A percentile compares a stretch with the other conserved stretches of the same genome.
phyloP scores from a whole-genome alignment of 2,113 vertebrate species.

The Malurus alboscapulatus region DNA sequence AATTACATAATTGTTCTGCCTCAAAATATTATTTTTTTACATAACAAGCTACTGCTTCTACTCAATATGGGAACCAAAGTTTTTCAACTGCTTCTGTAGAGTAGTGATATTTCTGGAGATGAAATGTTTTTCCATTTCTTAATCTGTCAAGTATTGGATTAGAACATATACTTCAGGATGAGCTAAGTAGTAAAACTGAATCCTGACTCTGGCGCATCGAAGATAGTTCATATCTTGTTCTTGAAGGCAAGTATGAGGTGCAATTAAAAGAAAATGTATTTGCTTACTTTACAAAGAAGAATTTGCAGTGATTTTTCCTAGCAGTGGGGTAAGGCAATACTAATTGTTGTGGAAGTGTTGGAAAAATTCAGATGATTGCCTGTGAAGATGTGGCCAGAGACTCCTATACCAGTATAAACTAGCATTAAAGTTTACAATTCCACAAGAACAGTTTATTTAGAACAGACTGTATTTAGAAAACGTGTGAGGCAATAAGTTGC shows the following conservation, averaged over 20 bases:
- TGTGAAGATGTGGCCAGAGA: not conserved
- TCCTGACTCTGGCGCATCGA: not conserved
- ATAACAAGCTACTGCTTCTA: not conserved
- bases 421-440: not conserved
- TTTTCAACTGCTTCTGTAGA: not conserved
- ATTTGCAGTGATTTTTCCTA: not conserved
- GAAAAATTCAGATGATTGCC: not conserved
- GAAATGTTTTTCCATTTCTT: not conserved
- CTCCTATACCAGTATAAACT: not conserved
- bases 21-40: not conserved
- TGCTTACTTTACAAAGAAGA: not conserved
- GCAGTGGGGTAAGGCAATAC: not conserved
- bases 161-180: not conserved
- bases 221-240: not conserved
- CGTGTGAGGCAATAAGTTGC: not conserved
- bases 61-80: not conserved
- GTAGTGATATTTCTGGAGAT: not conserved
- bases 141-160: not conserved
- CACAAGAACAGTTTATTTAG: not conserved
- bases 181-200: not conserved
- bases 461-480: not conserved
- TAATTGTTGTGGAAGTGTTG: not conserved
- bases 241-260: not conserved
- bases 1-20: not conserved
- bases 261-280: not conserved